phyloP scores from a whole-genome alignment of 2,113 vertebrate genomes.

The Empidonax alnorum region DNA sequence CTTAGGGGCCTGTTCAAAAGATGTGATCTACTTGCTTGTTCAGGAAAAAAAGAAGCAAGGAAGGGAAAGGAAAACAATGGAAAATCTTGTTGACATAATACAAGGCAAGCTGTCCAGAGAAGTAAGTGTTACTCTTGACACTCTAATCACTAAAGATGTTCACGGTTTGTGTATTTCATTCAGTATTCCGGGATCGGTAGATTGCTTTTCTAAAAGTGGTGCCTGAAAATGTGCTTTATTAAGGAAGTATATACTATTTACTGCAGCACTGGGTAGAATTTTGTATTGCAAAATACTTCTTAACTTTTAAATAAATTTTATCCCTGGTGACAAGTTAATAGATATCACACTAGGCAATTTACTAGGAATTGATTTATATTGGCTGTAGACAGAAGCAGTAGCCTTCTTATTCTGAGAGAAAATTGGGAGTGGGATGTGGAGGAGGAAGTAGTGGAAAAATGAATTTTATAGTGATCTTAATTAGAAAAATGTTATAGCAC shows the following conservation, averaged over 20 bases:
- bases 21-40: not conserved
- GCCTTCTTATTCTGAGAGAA: slow-evolving; percentile 55
- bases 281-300: slow-evolving; percentile 36
- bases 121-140: slow-evolving; percentile 50
- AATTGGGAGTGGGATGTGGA: slow-evolving; percentile 44
- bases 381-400: slow-evolving; percentile 45
- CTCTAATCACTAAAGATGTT: slow-evolving; percentile 38
- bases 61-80: slow-evolving; percentile 27
- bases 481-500: slow-evolving; percentile 65
- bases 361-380: slow-evolving; percentile 71
- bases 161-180: slow-evolving; percentile 47
- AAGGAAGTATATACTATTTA: slow-evolving; percentile 49
- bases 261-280: slow-evolving; percentile 39
- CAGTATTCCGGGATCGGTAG: slow-evolving; percentile 3
- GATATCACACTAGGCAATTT: slow-evolving; percentile 61
- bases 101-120: slow-evolving; percentile 56
- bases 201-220: slow-evolving; percentile 54
- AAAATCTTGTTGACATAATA: slow-evolving; percentile 43
- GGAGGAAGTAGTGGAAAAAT: slow-evolving; percentile 52
- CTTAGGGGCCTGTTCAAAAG: not conserved
- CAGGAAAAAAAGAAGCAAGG: not conserved
- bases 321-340: slow-evolving; percentile 72
- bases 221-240: slow-evolving; percentile 39
- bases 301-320: slow-evolving; percentile 74
- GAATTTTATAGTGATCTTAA: slow-evolving; percentile 63